Percentiles rank a stretch among this genome's conserved stretches.
Evolutionary conservation across 2,888 invertebrate species (phyloP).

Genomic region (Tipula confusa): DNA sequence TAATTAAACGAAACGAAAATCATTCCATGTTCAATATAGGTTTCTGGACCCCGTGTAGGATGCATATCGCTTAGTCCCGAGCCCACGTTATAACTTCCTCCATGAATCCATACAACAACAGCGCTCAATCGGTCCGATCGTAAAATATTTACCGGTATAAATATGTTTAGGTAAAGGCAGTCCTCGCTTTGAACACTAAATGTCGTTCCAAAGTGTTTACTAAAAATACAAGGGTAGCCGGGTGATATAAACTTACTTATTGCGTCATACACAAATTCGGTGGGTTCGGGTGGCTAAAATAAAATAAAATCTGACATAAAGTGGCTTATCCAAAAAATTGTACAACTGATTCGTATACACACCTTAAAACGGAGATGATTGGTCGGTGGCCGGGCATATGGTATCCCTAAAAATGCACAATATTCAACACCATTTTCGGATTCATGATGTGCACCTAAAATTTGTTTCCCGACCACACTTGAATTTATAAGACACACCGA

Average conservation of each 20-base stretch:
- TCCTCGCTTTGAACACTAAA: background rate
- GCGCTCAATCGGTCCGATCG: conserved; percentile 37
- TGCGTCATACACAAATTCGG: background rate
- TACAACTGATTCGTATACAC: no score
- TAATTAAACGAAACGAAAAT: conserved; percentile 42
- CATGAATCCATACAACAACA: conserved; percentile 49
- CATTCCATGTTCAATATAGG: background rate
- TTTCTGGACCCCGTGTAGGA: conserved; percentile 40
- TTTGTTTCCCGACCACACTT: background rate
- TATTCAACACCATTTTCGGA: conserved; percentile 39
- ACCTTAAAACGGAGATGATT: conserved; percentile 48
- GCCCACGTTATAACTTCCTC: conserved; percentile 45
- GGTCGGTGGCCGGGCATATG: conserved; percentile 47
- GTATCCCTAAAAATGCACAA: conserved; percentile 46
- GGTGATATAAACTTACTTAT: background rate
- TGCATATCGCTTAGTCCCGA: conserved; percentile 40
- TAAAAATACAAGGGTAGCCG: background rate
- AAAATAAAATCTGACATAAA: no score
- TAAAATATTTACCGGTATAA: background rate
- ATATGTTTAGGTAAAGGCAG: background rate
- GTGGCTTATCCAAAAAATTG: no score
- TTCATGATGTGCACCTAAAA: background rate
- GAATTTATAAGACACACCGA: background rate
- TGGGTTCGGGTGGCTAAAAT: background rate
- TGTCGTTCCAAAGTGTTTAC: background rate